Base-by-base conservation (phyloP, 2,888 invertebrate species). In the Ptilodon capucinus region DNA sequence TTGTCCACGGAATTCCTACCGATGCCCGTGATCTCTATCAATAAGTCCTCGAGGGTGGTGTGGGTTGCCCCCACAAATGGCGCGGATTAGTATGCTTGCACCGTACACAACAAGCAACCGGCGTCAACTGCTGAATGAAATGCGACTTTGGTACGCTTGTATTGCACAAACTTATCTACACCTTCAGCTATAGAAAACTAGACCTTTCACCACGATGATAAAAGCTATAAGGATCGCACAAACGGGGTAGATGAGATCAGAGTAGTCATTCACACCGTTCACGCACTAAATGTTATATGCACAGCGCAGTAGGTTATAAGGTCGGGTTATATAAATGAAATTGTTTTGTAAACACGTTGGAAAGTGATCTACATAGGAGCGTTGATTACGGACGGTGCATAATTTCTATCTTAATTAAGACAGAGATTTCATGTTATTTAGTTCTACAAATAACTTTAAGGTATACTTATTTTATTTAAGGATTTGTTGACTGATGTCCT, bases 251-350 rank as follows among this genome's bases (percentile, higher is more conserved):
- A 71, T 64, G 72, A 68, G 76, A 78, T 74, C 66, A 70, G 65
- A 71, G 67, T 72, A 68, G 71, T 78, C 77, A 79, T 79, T 79
- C 72, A 79, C 58, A 54, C 69, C 62, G 75, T 85, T 84, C 84
- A 86, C 87, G 88, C 86, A 86, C 86, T 78, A 81, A 60, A 86
- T 84, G 75, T 69, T 75, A 74, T 74, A 78, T 73, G 71, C 74
- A 68, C 71, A 72, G 75, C 71, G 71, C 74, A 81, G 65, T 86
- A 65, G 88, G 86, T 86, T 76, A 85, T 71, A 79, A 74, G 86
- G 86, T 71, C 81, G 62, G 60, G 71, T 84, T 84, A 81, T 71
- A 74, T 79, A 81, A 82, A 67, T 55, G 64, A 57, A 57, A 64
- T 67, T 60, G 64, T 65, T 72, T 68, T 71, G 69, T 65, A 64